Base-by-base conservation (phyloP, 2,797 vertebrate species). In the Dallia pectoralis region DNA sequence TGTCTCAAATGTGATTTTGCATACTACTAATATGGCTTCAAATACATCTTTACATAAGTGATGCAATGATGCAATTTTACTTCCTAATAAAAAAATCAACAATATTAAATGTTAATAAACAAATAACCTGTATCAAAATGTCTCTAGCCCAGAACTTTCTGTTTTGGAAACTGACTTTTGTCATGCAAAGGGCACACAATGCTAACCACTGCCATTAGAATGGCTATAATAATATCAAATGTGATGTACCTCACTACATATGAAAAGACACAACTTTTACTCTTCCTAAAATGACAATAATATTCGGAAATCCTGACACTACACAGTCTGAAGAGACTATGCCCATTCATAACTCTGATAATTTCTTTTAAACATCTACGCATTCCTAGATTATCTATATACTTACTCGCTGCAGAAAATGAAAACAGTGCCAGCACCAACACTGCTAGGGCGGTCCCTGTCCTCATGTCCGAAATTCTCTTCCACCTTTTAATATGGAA, bases 361-460 rank as follows among this genome's bases (percentile, higher is more conserved):
- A 25, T 29, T 63, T 63, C 27, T 63, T 63, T 4, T 18, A 32
- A 25, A 56, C 61, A 18, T 56, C 53, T 25, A 56, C 3, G 53
- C 22, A 56, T 56, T 14, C 53, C 22, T 11, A 25, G 22, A 59
- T 25, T 59, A 59, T 59, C 53, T 59, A 11, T 75, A 15, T 81
- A 93, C 92, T 92, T 72, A 93, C 92, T 91, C 47, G 91, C 88
- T 32, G 27, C 74, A 25, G 87, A 65, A 65, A 75, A 82, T 68
- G 88, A 87, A 40, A 85, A 75, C 1, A 68, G 79, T 18, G 76
- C 81, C 81, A 90, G 66, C 75, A 87, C 36, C 79, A 92, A 9
- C 77, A 88, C 69, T 14, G 82, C 73, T 7, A 77, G 84, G 77
- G 82, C 81, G 78, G 74, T 81, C 88, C 76, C 48, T 78, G 74